phyloP scores from a whole-genome alignment of 2,113 vertebrate genomes.

The Enhydra lutris region DNA sequence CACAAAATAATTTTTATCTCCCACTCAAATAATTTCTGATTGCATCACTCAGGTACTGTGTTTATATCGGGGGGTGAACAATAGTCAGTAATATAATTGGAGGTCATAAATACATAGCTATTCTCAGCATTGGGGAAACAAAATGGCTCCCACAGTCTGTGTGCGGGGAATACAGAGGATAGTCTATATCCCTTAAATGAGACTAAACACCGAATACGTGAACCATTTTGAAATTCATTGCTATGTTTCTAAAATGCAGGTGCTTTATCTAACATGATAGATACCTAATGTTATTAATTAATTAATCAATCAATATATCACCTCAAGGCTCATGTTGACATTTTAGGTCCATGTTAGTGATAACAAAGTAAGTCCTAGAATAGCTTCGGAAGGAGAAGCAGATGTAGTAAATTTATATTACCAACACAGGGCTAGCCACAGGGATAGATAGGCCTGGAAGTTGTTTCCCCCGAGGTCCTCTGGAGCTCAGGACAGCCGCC shows the following conservation, averaged over 20 bases:
- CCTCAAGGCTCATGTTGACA: neutral
- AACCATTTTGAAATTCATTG: neutral
- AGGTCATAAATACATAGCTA: too few relatives aligned
- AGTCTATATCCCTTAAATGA: neutral
- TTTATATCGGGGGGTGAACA: neutral
- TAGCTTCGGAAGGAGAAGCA: neutral
- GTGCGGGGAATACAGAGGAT: neutral
- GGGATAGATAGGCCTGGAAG: neutral
- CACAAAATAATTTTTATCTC: neutral
- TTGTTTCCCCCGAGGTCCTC: neutral
- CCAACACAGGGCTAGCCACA: fast-evolving
- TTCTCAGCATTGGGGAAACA: neutral
- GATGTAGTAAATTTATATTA: neutral
- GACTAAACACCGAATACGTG: neutral
- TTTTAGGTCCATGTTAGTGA: neutral
- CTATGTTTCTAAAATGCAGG: neutral
- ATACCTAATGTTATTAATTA: neutral
- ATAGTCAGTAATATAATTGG: neutral
- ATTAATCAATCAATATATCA: neutral
- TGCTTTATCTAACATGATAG: neutral
- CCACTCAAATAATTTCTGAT: neutral
- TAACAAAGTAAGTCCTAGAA: neutral
- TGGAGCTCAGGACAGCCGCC: neutral
- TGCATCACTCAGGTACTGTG: neutral
- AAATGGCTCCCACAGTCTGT: neutral